Evolutionary conservation across 1,140 invertebrate genomes (phyloP).

Genomic region (Tachypleus tridentatus): DNA sequence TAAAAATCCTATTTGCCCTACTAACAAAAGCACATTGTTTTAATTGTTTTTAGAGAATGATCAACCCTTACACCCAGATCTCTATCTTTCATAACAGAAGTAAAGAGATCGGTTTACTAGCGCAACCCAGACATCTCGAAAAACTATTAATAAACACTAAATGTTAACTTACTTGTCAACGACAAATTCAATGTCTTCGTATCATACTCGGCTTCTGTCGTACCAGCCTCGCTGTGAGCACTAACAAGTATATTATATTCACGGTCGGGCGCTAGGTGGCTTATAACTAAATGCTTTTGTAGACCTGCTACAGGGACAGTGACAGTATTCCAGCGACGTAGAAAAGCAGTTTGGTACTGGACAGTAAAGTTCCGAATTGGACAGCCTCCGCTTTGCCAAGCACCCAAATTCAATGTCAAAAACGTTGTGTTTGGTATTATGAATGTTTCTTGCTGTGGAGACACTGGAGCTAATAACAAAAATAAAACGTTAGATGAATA

Average conservation of each 20-base stretch:
- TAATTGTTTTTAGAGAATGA: too few species aligned
- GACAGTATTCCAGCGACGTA: conserved; percentile 75
- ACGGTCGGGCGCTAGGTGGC: conserved; percentile 17
- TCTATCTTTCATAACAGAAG: too few species aligned
- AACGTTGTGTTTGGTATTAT: conserved; percentile 54
- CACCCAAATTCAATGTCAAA: conserved; percentile 51
- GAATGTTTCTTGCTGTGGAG: conserved; percentile 68
- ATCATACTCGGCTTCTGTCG: conserved; percentile 43
- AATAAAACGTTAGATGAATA: not conserved
- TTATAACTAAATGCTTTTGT: conserved; percentile 9
- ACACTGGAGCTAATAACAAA: conserved; percentile 46
- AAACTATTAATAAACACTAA: too few species aligned
- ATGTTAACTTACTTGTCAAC: conserved; percentile 2
- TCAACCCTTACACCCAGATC: too few species aligned
- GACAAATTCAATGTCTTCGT: conserved; percentile 55
- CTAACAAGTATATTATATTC: conserved; percentile 24
- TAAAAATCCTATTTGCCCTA: too few species aligned
- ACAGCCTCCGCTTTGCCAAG: conserved; percentile 69
- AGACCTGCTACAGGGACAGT: conserved; percentile 21
- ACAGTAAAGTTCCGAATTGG: conserved; percentile 60
- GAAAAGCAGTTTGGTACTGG: conserved; percentile 48
- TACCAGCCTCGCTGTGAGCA: conserved; percentile 26
- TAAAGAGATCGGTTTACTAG: too few species aligned
- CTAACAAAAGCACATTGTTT: too few species aligned
- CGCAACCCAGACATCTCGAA: too few species aligned